Evolutionary conservation across 2,797 vertebrate genomes (phyloP), one percentile per base, ranked within the genome.

Genomic region (Neosilurus hyrtlii): DNA sequence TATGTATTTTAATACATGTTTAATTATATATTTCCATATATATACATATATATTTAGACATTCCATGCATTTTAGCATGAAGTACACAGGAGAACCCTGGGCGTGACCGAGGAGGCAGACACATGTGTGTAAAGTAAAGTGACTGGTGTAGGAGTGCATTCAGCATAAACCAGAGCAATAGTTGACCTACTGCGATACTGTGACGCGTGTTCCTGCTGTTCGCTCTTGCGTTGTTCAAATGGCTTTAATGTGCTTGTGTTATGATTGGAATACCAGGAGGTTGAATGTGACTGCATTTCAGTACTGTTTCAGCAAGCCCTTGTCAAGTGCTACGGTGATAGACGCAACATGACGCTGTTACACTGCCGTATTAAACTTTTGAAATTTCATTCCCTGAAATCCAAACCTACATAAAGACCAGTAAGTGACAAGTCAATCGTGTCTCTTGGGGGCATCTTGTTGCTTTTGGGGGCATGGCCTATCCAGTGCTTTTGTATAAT

Each of bases 151-250:
- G 89, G 90, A 90, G 88, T 77, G 81, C 88, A 81, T 79, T 26
- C 86, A 87, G 85, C 88, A 87, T 86, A 86, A 71, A 73, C 89
- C 52, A 87, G 87, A 94, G 94, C 93, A 95, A 95, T 95, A 95
- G 90, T 90, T 71, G 86, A 92, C 87, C 88, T 91, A 92, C 93
- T 93, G 89, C 88, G 87, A 94, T 93, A 94, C 94, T 94, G 93
- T 94, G 94, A 95, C 89, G 86, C 79, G 59, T 82, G 72, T 81
- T 83, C 87, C 87, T 89, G 87, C 87, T 91, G 91, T 92, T 88
- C 84, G 89, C 87, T 89, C 75, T 73, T 88, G 59, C 70, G 56
- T 72, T 49, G 72, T 72, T 67, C 6, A 71, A 66, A 51, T 15
- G 24, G 54, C 24, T 56, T 52, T 30, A 22, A 35, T 76, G 62